Percentiles rank a stretch among this genome's conserved stretches.
Conservation (phyloP, 2,797 vertebrate genomes). For the Hemibagrus guttatus region DNA sequence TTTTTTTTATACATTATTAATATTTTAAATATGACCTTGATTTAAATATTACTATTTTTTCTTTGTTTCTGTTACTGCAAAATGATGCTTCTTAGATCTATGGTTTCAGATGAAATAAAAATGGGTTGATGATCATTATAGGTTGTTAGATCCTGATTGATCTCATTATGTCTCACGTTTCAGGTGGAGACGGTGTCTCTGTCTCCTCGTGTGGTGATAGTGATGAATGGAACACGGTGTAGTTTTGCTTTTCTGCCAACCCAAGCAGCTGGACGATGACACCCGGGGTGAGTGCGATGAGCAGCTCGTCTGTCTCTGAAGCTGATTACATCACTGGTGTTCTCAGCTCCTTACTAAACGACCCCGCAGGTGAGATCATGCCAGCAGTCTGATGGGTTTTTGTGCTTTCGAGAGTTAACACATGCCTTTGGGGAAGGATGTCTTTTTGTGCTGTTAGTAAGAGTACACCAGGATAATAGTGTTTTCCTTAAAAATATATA, state of each 20-base stretch:
- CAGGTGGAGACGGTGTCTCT: not conserved
- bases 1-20: too few species aligned
- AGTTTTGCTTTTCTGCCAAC: constrained; percentile 6
- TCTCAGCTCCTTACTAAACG: constrained; percentile 85
- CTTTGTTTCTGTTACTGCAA: not conserved
- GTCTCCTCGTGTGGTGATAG: not conserved
- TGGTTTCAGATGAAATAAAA: not conserved
- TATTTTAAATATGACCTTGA: not conserved
- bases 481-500: not conserved
- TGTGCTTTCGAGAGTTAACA: constrained; percentile 12
- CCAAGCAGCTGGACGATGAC: constrained; percentile 75
- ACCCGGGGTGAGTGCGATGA: constrained; percentile 63
- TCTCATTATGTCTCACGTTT: not conserved
- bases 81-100: not conserved
- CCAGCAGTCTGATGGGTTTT: constrained; percentile 2
- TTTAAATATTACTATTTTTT: not conserved
- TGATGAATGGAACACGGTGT: not conserved
- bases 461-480: not conserved
- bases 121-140: not conserved
- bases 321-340: constrained; percentile 89
- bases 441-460: not conserved
- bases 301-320: constrained; percentile 79
- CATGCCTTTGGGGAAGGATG: not conserved
- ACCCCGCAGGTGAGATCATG: constrained; percentile 76
- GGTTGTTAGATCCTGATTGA: not conserved